Evolutionary conservation across 2,113 vertebrate species (phyloP).

Genomic region (Urocynchramus pylzowi): DNA sequence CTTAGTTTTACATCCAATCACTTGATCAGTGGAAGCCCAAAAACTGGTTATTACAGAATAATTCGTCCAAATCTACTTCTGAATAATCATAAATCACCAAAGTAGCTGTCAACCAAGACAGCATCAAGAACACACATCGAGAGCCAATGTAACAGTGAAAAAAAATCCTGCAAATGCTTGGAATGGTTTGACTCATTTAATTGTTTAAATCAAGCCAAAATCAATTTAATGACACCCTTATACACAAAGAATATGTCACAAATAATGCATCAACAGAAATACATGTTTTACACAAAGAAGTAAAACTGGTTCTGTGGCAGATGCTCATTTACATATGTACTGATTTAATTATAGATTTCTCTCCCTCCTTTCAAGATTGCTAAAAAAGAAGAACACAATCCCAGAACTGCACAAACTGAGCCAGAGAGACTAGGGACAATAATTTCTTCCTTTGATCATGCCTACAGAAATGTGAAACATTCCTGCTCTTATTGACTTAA

Average conservation of each 20-base stretch:
- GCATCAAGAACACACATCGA: not conserved
- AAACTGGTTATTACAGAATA: not conserved
- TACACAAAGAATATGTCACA: not conserved
- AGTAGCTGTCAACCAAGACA: not conserved
- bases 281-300: not conserved
- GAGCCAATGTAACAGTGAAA: not conserved
- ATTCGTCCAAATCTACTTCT: not conserved
- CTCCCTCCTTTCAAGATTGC: not conserved
- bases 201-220: not conserved
- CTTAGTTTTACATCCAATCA: not conserved
- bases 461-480: not conserved
- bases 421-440: not conserved
- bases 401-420: not conserved
- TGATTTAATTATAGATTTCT: slow-evolving; percentile 30
- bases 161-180: not conserved
- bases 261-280: not conserved
- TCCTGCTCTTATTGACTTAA: not conserved
- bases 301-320: not conserved
- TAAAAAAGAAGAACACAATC: not conserved
- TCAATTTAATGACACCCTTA: not conserved
- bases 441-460: not conserved
- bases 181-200: not conserved
- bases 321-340: slow-evolving; percentile 15
- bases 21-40: not conserved
- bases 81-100: not conserved